A percentile compares a stretch with the other conserved stretches of the same genome.
These are phyloP conservation scores for Seira sanloemensis DNA, from an alignment of 2,888 invertebrate genomes.

Conservation along the genomic window DNA sequence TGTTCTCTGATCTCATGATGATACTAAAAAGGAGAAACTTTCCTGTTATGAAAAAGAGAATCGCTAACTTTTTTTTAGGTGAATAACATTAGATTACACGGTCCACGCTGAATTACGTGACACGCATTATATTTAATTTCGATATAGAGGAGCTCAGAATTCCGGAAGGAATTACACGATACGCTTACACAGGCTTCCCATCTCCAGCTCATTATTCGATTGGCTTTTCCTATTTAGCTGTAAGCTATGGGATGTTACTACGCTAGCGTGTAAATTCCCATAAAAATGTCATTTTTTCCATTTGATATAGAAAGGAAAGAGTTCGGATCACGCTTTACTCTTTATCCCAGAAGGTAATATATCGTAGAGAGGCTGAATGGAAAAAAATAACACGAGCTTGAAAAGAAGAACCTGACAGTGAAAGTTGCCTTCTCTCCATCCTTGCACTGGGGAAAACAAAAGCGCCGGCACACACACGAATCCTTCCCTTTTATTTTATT, in stretches of 20 bases:
- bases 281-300: neutral
- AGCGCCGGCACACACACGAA: too few relatives aligned
- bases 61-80: neutral
- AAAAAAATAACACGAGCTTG: neutral
- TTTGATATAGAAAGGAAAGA: neutral
- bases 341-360: neutral
- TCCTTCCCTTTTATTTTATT: neutral
- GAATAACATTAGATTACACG: neutral
- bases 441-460: neutral
- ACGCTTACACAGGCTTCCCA: too few relatives aligned
- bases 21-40: neutral
- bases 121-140: neutral
- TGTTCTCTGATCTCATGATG: too few relatives aligned
- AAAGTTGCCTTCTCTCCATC: neutral
- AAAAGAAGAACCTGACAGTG: neutral
- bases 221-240: neutral
- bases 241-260: neutral
- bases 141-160: too few relatives aligned
- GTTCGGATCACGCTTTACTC: neutral
- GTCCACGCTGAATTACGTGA: neutral
- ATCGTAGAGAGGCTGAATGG: neutral
- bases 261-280: neutral
- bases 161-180: too few relatives aligned
- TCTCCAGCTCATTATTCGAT: neutral
- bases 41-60: neutral